Percentiles rank a stretch among this genome's conserved stretches.
phyloP scores from a whole-genome alignment of 2,888 invertebrate genomes.

The Theodoxus fluviatilis region DNA sequence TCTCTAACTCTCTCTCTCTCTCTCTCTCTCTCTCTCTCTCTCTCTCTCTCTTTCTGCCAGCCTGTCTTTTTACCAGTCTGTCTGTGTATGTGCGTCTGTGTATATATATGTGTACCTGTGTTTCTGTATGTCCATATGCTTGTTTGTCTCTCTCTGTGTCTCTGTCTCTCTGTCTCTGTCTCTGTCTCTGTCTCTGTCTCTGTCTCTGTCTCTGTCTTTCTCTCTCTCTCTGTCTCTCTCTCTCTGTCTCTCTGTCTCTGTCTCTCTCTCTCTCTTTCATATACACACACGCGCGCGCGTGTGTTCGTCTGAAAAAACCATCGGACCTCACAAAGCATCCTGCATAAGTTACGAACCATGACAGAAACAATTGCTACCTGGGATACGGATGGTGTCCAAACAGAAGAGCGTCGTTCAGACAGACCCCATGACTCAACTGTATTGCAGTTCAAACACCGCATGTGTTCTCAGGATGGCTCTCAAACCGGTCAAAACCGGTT shows the following conservation, averaged over 20 bases:
- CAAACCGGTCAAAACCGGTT: too few species aligned
- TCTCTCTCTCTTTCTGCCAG: background rate
- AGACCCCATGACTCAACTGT: too few species aligned
- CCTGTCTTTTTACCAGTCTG: background rate
- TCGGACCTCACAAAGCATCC: background rate
- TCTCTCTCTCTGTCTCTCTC: background rate
- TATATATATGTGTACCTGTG: background rate
- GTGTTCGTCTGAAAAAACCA: background rate
- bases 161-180: background rate
- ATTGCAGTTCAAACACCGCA: too few species aligned
- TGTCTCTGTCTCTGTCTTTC: background rate
- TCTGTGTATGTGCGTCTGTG: background rate
- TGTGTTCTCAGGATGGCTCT: too few species aligned
- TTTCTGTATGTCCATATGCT: too few species aligned
- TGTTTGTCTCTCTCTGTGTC: background rate
- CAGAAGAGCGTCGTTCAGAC: too few species aligned
- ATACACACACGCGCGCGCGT: background rate
- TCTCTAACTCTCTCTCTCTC: slow-evolving; percentile 21
- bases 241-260: slow-evolving; percentile 4
- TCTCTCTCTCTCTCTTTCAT: background rate
- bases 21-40: slow-evolving; percentile 8
- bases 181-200: background rate
- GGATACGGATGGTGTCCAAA: too few species aligned
- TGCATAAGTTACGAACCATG: background rate
- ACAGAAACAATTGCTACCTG: too few species aligned